phyloP scores from a whole-genome alignment of 2,113 vertebrate genomes.

The Lichenostomus cassidix region DNA sequence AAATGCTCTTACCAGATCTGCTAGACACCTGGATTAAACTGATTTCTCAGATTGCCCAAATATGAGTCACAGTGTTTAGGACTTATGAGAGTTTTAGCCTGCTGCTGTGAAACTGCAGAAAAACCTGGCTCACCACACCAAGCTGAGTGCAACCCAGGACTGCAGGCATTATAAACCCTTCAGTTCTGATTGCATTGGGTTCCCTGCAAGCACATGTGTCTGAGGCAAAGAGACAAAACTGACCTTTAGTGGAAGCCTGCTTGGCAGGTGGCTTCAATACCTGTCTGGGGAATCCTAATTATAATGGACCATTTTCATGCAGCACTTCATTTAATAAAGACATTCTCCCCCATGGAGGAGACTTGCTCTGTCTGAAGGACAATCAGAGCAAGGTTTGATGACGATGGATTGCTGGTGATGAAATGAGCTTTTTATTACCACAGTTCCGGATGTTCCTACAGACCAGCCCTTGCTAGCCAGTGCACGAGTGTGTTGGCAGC shows the following conservation, averaged over 20 bases:
- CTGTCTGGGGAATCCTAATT: neutral
- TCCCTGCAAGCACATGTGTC: neutral
- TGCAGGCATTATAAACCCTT: neutral
- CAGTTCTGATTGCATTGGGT: neutral
- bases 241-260: neutral
- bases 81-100: neutral
- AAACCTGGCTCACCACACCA: neutral
- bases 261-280: neutral
- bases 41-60: neutral
- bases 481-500: neutral
- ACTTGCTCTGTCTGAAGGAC: neutral
- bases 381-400: neutral
- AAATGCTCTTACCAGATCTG: neutral
- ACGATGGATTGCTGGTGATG: neutral
- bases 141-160: neutral
- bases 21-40: neutral
- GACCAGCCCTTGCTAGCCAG: neutral
- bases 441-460: neutral
- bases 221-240: neutral
- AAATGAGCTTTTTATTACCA: neutral
- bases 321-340: conserved; percentile 2
- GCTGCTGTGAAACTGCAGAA: neutral
- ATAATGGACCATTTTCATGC: neutral
- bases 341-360: neutral
- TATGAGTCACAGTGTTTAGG: neutral